Base-by-base conservation (phyloP, 2,888 invertebrate species). In the Rhagonycha fulva region DNA sequence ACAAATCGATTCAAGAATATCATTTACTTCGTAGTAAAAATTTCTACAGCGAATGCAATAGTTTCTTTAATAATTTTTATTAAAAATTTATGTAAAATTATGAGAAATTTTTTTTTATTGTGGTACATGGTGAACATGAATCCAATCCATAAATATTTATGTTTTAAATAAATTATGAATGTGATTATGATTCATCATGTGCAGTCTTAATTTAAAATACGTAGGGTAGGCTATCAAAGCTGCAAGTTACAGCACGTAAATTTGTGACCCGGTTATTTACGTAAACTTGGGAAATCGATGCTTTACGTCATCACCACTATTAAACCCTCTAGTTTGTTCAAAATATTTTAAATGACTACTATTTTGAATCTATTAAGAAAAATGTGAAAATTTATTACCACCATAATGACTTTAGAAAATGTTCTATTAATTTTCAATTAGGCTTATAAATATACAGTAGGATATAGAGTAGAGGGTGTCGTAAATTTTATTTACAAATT, bases 211-310 rank as follows among this genome's bases (percentile, higher is more conserved):
- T 82, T 81, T 83, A 83, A 82, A 82, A 82, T 82, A 83, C 84
- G 83, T 84, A 81, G 81, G 81, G 83, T 83, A 84, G 84, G 84
- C 82, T 81, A 80, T 78, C 81, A 80, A 75, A 73, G 70, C 47
- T 70, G 68, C 76, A 74, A 75, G 76, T 72, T 73, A 75, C 77
- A 79, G 78, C 77, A 82, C 81, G 80, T 81, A 79, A 80, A 77
- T 81, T 78, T 78, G 81, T 85, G 84, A 85, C 85, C 84, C 82
- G 83, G 84, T 84, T 85, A 83, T 82, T 79, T 82, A 81, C 71
- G 71, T 76, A 76, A 78, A 77, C 76, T 81, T 72, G 74, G 77
- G 80, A 81, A 83, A 86, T 86, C 86, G 86, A 86, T 86, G 82
- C 72, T 77, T 83, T 82, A 85, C 85, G 85, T 84, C 83, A 84